phyloP scores from a whole-genome alignment of 2,888 invertebrate species.

The Clusia tigrina region DNA sequence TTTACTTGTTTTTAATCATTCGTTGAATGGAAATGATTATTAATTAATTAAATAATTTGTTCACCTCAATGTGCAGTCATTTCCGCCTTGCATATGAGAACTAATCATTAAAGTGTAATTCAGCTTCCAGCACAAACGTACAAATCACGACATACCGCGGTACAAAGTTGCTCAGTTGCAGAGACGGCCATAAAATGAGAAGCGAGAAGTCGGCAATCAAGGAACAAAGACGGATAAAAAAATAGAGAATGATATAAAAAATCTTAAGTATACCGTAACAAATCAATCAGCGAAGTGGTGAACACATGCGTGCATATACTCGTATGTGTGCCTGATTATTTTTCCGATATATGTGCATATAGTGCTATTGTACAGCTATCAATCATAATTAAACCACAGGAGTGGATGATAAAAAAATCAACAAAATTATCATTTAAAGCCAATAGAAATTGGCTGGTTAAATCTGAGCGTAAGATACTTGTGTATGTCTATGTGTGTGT shows the following conservation, averaged over 20 bases:
- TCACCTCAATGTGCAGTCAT: too few relatives aligned
- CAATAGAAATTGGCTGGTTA: too few relatives aligned
- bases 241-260: too few relatives aligned
- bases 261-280: conserved; percentile 1
- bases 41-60: too few relatives aligned
- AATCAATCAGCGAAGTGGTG: conserved; percentile 43
- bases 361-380: conserved; percentile 49
- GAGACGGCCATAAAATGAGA: too few relatives aligned
- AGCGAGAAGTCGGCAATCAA: not conserved
- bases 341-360: not conserved
- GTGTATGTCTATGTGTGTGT: too few relatives aligned
- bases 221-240: not conserved
- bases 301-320: conserved; percentile 28
- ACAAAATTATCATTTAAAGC: conserved; percentile 42
- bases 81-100: not conserved
- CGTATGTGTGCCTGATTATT: not conserved
- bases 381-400: conserved; percentile 51
- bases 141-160: too few relatives aligned
- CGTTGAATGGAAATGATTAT: too few relatives aligned
- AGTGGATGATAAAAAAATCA: conserved; percentile 50
- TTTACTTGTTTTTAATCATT: too few relatives aligned
- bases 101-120: not conserved
- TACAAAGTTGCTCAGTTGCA: too few relatives aligned
- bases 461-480: too few relatives aligned
- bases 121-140: too few relatives aligned